These are phyloP conservation scores for Sitta europaea DNA, from an alignment of 2,113 vertebrate genomes.

Conservation along the genomic window DNA sequence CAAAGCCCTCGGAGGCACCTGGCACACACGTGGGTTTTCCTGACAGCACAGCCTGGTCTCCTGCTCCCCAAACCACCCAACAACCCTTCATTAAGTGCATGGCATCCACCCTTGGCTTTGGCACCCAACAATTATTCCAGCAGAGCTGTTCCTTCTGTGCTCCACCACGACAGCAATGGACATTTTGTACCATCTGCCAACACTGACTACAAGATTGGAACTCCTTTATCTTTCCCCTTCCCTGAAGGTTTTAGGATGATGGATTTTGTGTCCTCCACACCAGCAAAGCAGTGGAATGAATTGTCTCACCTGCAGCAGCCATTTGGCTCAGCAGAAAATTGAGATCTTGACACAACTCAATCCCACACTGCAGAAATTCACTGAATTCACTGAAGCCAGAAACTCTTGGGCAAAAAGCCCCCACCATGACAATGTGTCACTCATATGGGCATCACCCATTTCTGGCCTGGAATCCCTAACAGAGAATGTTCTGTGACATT, in stretches of 20 bases:
- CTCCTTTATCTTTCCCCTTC: neutral
- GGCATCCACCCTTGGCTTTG: neutral
- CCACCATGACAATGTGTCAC: neutral
- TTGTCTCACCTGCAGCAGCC: neutral
- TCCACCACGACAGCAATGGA: neutral
- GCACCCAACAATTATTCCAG: neutral
- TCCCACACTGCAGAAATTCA: neutral
- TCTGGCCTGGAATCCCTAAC: neutral
- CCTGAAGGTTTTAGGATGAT: neutral
- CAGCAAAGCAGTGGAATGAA: neutral
- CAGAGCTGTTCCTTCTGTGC: neutral
- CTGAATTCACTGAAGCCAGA: neutral
- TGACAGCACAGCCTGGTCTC: neutral
- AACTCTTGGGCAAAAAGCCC: neutral
- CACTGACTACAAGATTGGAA: neutral
- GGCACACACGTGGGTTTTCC: accelerated
- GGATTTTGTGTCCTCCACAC: neutral
- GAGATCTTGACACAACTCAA: neutral
- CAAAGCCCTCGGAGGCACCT: neutral
- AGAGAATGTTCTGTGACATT: neutral
- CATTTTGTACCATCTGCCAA: neutral
- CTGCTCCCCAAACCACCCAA: neutral
- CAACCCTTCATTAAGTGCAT: neutral
- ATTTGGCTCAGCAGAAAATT: neutral
- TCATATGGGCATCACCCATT: neutral